phyloP scores from a whole-genome alignment of 2,797 vertebrate genomes.

The Lindbergichthys nudifrons region DNA sequence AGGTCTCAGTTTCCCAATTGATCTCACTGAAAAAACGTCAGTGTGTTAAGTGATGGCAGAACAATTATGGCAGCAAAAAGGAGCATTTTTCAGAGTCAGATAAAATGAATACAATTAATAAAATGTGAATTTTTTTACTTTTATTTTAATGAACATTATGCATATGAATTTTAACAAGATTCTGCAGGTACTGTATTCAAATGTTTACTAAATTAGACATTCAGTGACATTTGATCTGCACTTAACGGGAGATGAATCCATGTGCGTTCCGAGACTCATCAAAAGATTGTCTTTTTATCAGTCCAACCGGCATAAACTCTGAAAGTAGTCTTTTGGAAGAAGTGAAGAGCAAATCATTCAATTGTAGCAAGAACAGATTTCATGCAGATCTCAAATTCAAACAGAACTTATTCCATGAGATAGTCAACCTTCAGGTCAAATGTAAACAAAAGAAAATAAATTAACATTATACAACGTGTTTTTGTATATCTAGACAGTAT shows the following conservation, averaged over 20 bases:
- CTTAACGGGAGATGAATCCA: slow-evolving; percentile 1
- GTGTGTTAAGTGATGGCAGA: neutral
- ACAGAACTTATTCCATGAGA: neutral
- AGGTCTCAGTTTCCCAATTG: neutral
- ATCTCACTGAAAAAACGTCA: neutral
- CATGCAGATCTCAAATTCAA: neutral
- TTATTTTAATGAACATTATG: slow-evolving; percentile 51
- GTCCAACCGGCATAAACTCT: neutral
- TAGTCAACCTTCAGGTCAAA: neutral
- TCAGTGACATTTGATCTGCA: neutral
- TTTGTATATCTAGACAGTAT: slow-evolving; percentile 11
- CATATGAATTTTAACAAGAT: slow-evolving; percentile 6
- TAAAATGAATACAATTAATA: slow-evolving; percentile 7
- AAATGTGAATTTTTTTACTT: slow-evolving; percentile 21
- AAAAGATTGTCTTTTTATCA: neutral
- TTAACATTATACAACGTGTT: slow-evolving; percentile 14
- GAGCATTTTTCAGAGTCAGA: neutral
- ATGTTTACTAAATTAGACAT: slow-evolving; percentile 9
- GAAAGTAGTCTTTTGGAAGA: neutral
- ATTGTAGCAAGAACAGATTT: neutral
- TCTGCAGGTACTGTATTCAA: neutral
- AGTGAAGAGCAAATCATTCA: slow-evolving; percentile 11
- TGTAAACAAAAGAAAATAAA: slow-evolving; percentile 18
- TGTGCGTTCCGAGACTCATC: slow-evolving; percentile 14
- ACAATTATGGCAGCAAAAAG: neutral